A percentile compares a stretch with the other conserved stretches of the same genome.
phyloP scores from a whole-genome alignment of 2,797 vertebrate genomes.

The Sebastes vulpes region DNA sequence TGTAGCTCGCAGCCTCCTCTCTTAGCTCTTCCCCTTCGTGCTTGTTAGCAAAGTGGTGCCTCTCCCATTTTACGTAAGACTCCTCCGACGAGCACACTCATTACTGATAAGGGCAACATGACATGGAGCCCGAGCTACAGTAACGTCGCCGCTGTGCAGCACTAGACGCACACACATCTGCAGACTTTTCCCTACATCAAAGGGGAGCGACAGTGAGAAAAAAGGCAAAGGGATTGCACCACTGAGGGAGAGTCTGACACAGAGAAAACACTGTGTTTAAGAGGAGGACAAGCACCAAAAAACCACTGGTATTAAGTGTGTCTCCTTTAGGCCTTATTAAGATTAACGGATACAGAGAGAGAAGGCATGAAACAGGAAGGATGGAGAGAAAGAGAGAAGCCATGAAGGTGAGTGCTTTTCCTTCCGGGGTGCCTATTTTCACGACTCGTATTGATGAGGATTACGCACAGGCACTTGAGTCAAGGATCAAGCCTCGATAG shows the following conservation, averaged over 20 bases:
- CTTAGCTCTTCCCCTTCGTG: neutral
- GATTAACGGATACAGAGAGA: neutral
- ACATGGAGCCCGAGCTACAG: slow-evolving; percentile 60
- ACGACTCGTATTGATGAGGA: slow-evolving; percentile 50
- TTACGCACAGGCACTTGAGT: slow-evolving; percentile 60
- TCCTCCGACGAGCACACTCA: slow-evolving; percentile 48
- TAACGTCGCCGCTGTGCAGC: slow-evolving; percentile 21
- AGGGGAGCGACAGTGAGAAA: slow-evolving; percentile 19
- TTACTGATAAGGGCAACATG: slow-evolving; percentile 68
- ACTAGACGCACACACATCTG: slow-evolving; percentile 38
- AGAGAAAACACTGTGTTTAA: slow-evolving; percentile 15
- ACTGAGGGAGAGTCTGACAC: slow-evolving; percentile 27
- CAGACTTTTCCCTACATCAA: slow-evolving; percentile 49
- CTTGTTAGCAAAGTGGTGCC: slow-evolving; percentile 53
- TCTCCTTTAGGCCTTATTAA: neutral
- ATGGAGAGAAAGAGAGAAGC: neutral
- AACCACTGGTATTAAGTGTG: neutral
- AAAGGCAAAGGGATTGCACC: slow-evolving; percentile 31
- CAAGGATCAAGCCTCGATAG: slow-evolving; percentile 50
- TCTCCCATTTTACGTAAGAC: slow-evolving; percentile 70
- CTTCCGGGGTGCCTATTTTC: slow-evolving; percentile 27
- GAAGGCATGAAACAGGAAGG: neutral
- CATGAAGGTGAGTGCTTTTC: slow-evolving; percentile 31
- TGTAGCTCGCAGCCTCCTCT: neutral
- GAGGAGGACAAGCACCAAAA: slow-evolving; percentile 6